Conservation (phyloP, 2,113 vertebrate species). For the Upupa epops region DNA sequence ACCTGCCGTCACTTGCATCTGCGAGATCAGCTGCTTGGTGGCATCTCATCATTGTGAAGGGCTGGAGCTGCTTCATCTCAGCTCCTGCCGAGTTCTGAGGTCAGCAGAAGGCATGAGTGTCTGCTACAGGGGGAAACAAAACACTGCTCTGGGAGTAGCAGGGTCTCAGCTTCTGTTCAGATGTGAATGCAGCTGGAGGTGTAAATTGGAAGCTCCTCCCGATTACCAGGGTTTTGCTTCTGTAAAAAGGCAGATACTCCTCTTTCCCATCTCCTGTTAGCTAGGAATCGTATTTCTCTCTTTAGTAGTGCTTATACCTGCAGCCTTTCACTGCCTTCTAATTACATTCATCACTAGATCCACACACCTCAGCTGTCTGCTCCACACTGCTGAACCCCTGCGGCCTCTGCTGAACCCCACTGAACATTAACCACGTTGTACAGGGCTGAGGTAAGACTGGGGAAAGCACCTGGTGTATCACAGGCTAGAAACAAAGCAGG, state of each 20-base stretch:
- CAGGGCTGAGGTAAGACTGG: background rate
- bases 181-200: background rate
- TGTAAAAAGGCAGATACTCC: background rate
- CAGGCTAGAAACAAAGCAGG: background rate
- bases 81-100: constrained; percentile 32
- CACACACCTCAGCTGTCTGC: background rate
- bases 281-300: background rate
- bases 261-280: background rate
- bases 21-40: constrained; percentile 28
- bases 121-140: background rate
- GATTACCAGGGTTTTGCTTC: background rate
- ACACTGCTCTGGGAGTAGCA: background rate
- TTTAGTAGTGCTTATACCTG: background rate
- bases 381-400: background rate
- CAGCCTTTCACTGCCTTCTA: background rate
- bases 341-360: background rate
- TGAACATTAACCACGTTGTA: background rate
- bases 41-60: background rate
- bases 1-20: constrained; percentile 33
- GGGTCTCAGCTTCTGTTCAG: constrained; percentile 13
- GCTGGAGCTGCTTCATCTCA: constrained; percentile 49
- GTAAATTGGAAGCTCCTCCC: background rate
- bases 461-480: background rate
- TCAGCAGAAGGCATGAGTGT: constrained; percentile 11
- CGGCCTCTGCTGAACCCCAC: background rate